phyloP scores from a whole-genome alignment of 2,113 vertebrate genomes.

The Argyrosomus japonicus region DNA sequence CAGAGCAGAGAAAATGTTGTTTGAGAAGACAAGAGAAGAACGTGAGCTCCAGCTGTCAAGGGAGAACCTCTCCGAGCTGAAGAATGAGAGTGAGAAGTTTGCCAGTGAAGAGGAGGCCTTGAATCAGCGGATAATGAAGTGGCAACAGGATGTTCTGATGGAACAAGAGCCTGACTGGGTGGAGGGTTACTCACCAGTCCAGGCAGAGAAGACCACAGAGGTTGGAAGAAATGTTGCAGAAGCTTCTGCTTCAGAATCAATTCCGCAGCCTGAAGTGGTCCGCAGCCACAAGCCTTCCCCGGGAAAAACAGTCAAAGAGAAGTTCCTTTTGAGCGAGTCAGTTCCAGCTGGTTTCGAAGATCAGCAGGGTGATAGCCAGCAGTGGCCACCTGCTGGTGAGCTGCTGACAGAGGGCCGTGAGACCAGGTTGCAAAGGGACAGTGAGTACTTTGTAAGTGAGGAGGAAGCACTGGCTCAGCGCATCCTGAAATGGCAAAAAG shows the following conservation, averaged over 20 bases:
- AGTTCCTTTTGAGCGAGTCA: conserved; percentile 4
- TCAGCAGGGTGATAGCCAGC: conserved; percentile 25
- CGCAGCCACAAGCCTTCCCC: background rate
- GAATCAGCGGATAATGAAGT: conserved; percentile 83
- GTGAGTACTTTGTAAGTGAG: conserved; percentile 82
- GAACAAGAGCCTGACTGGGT: conserved; percentile 77
- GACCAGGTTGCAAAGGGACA: conserved; percentile 76
- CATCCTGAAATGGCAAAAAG: conserved; percentile 83
- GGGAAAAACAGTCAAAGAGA: conserved; percentile 41
- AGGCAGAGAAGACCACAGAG: conserved; percentile 28
- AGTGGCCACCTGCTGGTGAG: conserved; percentile 37
- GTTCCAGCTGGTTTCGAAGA: conserved; percentile 40
- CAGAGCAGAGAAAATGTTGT: conserved; percentile 64
- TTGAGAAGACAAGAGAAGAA: conserved; percentile 63
- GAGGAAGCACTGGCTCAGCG: conserved; percentile 82
- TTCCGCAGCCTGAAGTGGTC: conserved; percentile 23
- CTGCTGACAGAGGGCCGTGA: conserved; percentile 67
- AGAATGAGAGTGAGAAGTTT: conserved; percentile 76
- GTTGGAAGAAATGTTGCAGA: background rate
- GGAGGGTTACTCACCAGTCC: conserved; percentile 37
- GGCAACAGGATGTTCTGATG: conserved; percentile 83
- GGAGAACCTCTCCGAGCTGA: conserved; percentile 81
- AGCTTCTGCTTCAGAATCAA: conserved; percentile 1
- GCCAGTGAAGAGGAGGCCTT: conserved; percentile 83
- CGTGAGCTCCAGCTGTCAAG: conserved; percentile 80